phyloP scores from a whole-genome alignment of 2,113 vertebrate genomes.

The Apodemus sylvaticus region DNA sequence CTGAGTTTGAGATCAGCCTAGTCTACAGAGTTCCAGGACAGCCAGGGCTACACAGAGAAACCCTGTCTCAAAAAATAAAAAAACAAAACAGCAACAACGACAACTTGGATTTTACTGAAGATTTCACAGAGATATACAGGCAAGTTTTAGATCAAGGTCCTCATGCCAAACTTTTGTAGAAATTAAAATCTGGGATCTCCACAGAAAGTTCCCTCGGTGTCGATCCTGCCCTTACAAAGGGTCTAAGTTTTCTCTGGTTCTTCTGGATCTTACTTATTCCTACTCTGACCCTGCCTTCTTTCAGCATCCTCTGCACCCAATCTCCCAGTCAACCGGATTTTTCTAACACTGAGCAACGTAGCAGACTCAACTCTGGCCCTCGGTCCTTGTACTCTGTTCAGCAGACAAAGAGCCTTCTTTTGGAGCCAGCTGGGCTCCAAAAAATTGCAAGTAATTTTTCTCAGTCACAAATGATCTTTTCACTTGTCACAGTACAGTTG shows the following conservation, averaged over 20 bases:
- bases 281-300: background rate
- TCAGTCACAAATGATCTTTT: constrained; percentile 28
- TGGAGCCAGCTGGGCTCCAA: constrained; percentile 2
- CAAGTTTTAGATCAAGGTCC: background rate
- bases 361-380: background rate
- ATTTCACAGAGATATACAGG: background rate
- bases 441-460: constrained; percentile 47
- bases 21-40: too few species aligned
- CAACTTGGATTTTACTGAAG: background rate
- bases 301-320: background rate
- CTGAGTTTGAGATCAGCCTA: too few species aligned
- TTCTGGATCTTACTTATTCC: background rate
- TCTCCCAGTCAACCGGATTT: background rate
- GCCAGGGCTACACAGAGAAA: too few species aligned
- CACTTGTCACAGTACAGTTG: background rate
- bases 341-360: constrained; percentile 22
- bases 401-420: constrained; percentile 42
- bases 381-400: background rate
- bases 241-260: background rate
- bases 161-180: constrained; percentile 7
- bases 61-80: too few species aligned
- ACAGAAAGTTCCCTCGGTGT: background rate
- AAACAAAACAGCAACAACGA: too few species aligned
- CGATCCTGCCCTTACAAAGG: background rate
- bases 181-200: background rate